Evolutionary conservation across 2,888 invertebrate species (phyloP).

Genomic region (Campaea margaritaria): DNA sequence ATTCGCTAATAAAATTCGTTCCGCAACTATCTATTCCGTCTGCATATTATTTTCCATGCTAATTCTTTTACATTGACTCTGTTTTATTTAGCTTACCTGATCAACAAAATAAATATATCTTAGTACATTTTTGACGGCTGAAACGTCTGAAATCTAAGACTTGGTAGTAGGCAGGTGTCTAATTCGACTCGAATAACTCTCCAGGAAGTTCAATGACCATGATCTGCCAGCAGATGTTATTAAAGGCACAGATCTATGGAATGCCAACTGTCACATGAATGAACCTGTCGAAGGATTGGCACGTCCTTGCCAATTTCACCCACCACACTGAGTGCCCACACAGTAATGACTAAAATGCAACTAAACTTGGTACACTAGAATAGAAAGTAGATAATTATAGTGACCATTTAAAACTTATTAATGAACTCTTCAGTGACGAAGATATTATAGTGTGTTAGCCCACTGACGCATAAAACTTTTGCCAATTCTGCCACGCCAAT

Average conservation of each 20-base stretch:
- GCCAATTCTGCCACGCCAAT: constrained; percentile 4
- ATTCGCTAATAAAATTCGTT: not conserved
- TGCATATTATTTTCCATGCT: too few species aligned
- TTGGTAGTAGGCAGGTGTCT: too few species aligned
- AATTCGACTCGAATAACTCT: not conserved
- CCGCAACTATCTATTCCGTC: too few species aligned
- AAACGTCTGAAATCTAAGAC: too few species aligned
- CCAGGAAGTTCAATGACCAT: constrained; percentile 25
- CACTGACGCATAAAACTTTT: constrained; percentile 23
- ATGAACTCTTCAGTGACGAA: not conserved
- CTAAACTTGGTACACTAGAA: constrained; percentile 10
- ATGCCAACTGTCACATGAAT: constrained; percentile 36
- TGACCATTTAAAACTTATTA: too few species aligned
- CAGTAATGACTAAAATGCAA: too few species aligned
- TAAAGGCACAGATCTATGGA: not conserved
- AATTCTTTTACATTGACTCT: too few species aligned
- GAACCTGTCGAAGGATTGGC: constrained; percentile 36
- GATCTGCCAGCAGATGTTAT: constrained; percentile 4
- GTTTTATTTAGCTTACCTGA: too few species aligned
- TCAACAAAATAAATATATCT: too few species aligned
- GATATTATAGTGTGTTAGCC: not conserved
- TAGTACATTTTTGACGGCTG: too few species aligned
- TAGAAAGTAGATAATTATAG: not conserved
- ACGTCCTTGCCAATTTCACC: constrained; percentile 41
- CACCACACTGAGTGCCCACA: constrained; percentile 14